Evolutionary conservation across 2,888 invertebrate genomes (phyloP).

Genomic region (Phaedon cochleariae): DNA sequence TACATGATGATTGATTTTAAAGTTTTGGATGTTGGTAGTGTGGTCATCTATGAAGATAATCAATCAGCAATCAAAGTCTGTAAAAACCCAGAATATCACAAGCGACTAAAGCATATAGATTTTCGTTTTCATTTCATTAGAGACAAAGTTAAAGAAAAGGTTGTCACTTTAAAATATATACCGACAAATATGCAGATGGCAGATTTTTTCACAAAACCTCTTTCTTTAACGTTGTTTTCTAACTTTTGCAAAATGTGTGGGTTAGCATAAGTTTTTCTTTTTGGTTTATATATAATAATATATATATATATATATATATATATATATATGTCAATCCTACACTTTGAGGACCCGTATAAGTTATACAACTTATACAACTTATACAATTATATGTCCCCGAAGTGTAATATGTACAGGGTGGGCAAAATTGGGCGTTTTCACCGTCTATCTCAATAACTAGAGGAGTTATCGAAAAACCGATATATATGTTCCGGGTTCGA

Average conservation of each 20-base stretch:
- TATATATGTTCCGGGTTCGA: no score
- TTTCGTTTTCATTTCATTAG: constrained; percentile 32
- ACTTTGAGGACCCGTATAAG: no score
- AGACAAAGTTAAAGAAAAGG: constrained; percentile 30
- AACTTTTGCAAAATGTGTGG: background rate
- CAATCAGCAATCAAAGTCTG: constrained; percentile 29
- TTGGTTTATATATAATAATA: no score
- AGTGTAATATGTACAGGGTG: no score
- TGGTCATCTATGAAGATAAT: constrained; percentile 34
- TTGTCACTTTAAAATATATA: constrained; percentile 13
- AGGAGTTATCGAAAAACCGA: no score
- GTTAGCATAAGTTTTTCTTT: background rate
- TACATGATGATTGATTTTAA: constrained; percentile 30
- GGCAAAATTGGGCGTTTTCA: no score
- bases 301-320: no score
- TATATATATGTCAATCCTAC: no score
- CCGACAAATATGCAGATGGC: constrained; percentile 13
- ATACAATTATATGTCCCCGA: no score
- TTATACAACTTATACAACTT: no score
- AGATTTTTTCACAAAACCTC: constrained; percentile 24
- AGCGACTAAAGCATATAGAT: constrained; percentile 32
- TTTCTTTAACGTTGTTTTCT: background rate
- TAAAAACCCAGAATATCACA: constrained; percentile 32
- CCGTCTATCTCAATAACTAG: no score
- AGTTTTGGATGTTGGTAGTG: background rate